Evolutionary conservation across 2,113 vertebrate species (phyloP).

Genomic region (Caranx melampygus): DNA sequence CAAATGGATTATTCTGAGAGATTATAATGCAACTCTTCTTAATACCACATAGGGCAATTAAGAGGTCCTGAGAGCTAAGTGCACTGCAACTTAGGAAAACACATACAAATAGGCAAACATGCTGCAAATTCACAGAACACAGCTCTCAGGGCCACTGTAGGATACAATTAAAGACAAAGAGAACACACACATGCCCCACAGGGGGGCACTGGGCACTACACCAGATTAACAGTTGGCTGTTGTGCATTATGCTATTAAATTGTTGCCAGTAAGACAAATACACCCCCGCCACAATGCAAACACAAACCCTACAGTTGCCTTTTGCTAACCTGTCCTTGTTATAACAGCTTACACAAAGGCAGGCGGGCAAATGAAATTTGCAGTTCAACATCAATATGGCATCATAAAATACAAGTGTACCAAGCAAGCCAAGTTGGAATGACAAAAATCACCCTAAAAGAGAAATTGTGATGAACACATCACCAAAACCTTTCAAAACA

Average conservation of each 20-base stretch:
- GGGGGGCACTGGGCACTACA: neutral
- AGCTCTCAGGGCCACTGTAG: no score
- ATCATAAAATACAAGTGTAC: conserved; percentile 7
- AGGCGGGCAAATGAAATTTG: conserved; percentile 18
- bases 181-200: neutral
- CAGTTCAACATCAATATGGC: conserved; percentile 17
- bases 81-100: no score
- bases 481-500: conserved; percentile 52
- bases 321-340: neutral
- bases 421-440: conserved; percentile 3
- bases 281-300: neutral
- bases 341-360: conserved; percentile 17
- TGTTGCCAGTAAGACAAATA: neutral
- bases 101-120: no score
- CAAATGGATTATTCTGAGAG: neutral
- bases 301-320: neutral
- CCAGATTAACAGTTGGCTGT: neutral
- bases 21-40: neutral
- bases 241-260: neutral
- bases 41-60: neutral
- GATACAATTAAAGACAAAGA: neutral
- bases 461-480: conserved; percentile 46
- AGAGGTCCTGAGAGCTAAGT: neutral
- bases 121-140: no score
- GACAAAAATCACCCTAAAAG: conserved; percentile 41